Base-by-base conservation (phyloP, 2,113 vertebrate species). In the Sisor rabdophorus region DNA sequence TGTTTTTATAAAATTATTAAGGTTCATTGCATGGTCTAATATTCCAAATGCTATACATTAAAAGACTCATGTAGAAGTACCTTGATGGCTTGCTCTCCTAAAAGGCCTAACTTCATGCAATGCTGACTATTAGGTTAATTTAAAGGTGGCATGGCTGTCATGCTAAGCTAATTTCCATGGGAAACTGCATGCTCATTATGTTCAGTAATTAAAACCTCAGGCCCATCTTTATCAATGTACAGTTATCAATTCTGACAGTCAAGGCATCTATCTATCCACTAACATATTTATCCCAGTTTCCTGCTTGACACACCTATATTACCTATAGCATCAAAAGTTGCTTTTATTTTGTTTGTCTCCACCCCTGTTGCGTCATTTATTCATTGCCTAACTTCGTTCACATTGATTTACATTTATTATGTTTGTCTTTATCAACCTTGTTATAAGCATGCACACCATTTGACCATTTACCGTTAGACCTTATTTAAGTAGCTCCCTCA, bases 181-280 rank as follows among this genome's bases (percentile, higher is more conserved):
- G 68, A 78, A 16, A 24, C 5, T 20, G 67, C 28, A 55, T 80
- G 79, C 69, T 30, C 13, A 22, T 79, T 71, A 76, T 81, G 20
- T 54, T 4, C 44, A 63, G 58, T 76, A 79, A 79, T 81, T 73
- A 81, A 55, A 59, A 65, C 69, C 65, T 44, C n/a, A 70, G 73
- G 76, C 58, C 71, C 53, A 48, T 79, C 64, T 65, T 76, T 65
- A 65, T 71, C 12, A 3, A 50, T 24, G 55, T 79, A 63, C n/a
- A n/a, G n/a, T n/a, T n/a, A n/a, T n/a, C n/a, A n/a, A n/a, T 65
- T 56, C 55, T 71, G 60, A 61, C 47, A 77, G 61, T 64, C 15
- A 53, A 55, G 30, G 19, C 50, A 75, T 44, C 73, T 73, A 68
- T n/a, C 52, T 50, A 58, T 75, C 55, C 40, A 60, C 72, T n/a